These are phyloP conservation scores for Microplitis demolitor DNA, from an alignment of 1,140 invertebrate species.

Conservation along the genomic window DNA sequence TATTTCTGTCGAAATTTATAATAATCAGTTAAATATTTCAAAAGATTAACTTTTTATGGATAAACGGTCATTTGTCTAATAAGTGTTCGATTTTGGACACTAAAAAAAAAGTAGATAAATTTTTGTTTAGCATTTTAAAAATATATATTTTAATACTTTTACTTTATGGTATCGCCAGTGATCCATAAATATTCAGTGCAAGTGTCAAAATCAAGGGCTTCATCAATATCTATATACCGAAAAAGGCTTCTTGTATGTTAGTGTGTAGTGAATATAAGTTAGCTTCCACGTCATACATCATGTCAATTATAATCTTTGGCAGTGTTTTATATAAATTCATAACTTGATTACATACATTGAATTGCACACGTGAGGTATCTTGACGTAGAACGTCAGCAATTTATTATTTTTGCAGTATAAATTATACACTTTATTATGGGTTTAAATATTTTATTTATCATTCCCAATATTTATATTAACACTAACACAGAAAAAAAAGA, in stretches of 20 bases:
- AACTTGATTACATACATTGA: conserved; percentile 53
- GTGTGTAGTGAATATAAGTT: conserved; percentile 34
- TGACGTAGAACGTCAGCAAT: conserved; percentile 30
- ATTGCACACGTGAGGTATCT: conserved; percentile 44
- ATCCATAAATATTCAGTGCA: conserved; percentile 56
- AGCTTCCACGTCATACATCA: conserved; percentile 38
- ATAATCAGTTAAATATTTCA: background rate
- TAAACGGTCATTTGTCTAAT: too few species aligned
- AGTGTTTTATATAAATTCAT: conserved; percentile 57
- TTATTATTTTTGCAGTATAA: background rate
- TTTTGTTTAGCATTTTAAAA: background rate
- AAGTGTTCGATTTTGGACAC: too few species aligned
- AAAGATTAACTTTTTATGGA: background rate
- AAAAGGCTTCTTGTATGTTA: conserved; percentile 24
- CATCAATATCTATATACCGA: conserved; percentile 23
- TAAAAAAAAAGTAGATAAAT: too few species aligned
- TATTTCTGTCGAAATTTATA: too few species aligned
- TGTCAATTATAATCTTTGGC: conserved; percentile 30
- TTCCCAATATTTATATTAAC: too few species aligned
- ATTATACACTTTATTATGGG: background rate
- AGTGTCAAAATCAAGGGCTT: conserved; percentile 46
- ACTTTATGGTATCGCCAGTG: conserved; percentile 52
- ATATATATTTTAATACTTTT: conserved; percentile 9
- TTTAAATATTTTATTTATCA: conserved; percentile 21
- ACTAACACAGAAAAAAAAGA: too few species aligned